Evolutionary conservation across 2,113 vertebrate genomes (phyloP).

Genomic region (Chelonoidis abingdonii): DNA sequence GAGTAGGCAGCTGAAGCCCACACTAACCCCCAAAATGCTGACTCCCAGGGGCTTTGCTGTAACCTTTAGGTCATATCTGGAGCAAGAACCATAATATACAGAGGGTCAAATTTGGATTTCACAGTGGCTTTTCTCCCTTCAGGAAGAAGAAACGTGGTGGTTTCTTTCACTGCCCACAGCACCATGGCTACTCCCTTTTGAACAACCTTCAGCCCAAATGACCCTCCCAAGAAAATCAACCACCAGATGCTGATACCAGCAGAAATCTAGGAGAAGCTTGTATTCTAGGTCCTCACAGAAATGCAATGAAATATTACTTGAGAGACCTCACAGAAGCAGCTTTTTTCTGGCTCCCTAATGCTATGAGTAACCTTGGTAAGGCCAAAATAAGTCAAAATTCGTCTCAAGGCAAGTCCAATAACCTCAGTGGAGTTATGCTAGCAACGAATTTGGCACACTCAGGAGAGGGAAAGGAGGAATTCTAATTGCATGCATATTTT

Average conservation of each 20-base stretch:
- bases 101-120: not conserved
- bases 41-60: not conserved
- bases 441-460: not conserved
- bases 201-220: not conserved
- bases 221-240: not conserved
- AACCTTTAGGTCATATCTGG: not conserved
- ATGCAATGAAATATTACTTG: not conserved
- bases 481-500: not conserved
- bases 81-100: not conserved
- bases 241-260: not conserved
- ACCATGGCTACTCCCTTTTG: not conserved
- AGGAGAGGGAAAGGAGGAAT: not conserved
- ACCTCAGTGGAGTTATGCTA: not conserved
- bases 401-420: not conserved
- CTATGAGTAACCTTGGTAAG: not conserved
- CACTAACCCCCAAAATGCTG: not conserved
- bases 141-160: not conserved
- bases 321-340: not conserved
- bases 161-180: not conserved
- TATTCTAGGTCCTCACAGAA: not conserved
- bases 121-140: not conserved
- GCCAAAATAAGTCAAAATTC: not conserved
- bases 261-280: not conserved
- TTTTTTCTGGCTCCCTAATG: not conserved
- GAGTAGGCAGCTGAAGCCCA: not conserved